Conservation (phyloP, 2,113 vertebrate species). For the Cygnus atratus region DNA sequence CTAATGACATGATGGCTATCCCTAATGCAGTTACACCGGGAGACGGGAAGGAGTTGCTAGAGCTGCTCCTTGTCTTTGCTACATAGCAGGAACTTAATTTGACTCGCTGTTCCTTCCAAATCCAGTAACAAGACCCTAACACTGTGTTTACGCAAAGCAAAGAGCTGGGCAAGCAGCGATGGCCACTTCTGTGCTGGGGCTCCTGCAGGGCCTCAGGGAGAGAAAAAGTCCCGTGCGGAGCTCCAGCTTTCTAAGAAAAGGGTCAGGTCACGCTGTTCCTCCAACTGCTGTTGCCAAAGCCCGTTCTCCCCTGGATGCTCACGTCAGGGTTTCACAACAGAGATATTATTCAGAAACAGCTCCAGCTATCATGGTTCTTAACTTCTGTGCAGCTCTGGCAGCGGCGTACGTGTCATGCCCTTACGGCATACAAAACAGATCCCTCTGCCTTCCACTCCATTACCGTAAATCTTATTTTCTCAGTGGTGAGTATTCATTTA, state of each 20-base stretch:
- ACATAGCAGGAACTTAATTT: background rate
- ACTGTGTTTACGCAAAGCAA: background rate
- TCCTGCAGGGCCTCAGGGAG: background rate
- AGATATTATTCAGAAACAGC: background rate
- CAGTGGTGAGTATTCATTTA: background rate
- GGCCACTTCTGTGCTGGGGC: fast-evolving
- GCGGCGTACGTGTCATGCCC: background rate
- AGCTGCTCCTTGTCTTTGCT: background rate
- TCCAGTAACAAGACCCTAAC: background rate
- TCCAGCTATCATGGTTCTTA: background rate
- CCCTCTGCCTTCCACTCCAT: background rate
- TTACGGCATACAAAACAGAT: background rate
- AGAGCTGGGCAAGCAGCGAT: background rate
- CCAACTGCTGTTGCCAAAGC: background rate
- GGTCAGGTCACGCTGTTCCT: background rate
- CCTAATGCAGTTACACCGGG: background rate
- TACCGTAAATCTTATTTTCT: background rate
- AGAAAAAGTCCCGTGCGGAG: background rate
- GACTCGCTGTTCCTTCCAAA: background rate
- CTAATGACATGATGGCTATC: background rate
- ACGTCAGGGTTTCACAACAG: background rate
- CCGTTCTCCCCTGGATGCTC: background rate
- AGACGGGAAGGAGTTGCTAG: conserved; percentile 4
- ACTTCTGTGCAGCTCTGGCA: background rate
- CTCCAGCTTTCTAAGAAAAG: background rate